phyloP scores from a whole-genome alignment of 1,140 invertebrate species.

The Drosophila eugracilis region DNA sequence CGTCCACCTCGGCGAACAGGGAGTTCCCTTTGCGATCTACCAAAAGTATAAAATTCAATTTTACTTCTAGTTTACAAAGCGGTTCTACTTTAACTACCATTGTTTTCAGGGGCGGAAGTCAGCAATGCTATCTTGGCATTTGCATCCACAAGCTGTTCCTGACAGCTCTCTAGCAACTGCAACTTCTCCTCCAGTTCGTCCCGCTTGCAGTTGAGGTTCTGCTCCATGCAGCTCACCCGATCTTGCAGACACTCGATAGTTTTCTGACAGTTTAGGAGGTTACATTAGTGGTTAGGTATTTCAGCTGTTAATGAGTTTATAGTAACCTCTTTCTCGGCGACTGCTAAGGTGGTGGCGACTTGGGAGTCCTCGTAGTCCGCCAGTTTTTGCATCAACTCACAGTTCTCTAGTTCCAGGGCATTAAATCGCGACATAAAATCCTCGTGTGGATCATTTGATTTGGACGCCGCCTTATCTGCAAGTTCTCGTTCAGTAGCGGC shows the following conservation, averaged over 20 bases:
- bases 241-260: constrained; percentile 74
- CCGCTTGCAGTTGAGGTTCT: constrained; percentile 72
- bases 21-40: constrained; percentile 85
- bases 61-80: no score
- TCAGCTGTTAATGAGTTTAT: not conserved
- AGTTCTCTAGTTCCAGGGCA: constrained; percentile 65
- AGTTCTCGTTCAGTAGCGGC: constrained; percentile 24
- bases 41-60: not conserved
- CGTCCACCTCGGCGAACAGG: constrained; percentile 86
- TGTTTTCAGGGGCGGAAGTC: constrained; percentile 54
- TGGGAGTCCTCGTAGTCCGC: constrained; percentile 58
- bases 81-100: constrained; percentile 41
- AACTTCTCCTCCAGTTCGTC: constrained; percentile 78
- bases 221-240: constrained; percentile 72
- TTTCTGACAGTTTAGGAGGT: constrained; percentile 31
- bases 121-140: constrained; percentile 74
- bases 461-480: constrained; percentile 3
- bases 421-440: constrained; percentile 42
- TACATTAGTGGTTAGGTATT: not conserved
- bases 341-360: constrained; percentile 35
- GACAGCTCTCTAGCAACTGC: constrained; percentile 71
- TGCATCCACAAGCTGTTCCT: constrained; percentile 76
- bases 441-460: constrained; percentile 35
- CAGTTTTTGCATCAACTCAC: constrained; percentile 72
- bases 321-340: constrained; percentile 75